Evolutionary conservation across 2,797 vertebrate species (phyloP).

Genomic region (Sphaeramia orbicularis): DNA sequence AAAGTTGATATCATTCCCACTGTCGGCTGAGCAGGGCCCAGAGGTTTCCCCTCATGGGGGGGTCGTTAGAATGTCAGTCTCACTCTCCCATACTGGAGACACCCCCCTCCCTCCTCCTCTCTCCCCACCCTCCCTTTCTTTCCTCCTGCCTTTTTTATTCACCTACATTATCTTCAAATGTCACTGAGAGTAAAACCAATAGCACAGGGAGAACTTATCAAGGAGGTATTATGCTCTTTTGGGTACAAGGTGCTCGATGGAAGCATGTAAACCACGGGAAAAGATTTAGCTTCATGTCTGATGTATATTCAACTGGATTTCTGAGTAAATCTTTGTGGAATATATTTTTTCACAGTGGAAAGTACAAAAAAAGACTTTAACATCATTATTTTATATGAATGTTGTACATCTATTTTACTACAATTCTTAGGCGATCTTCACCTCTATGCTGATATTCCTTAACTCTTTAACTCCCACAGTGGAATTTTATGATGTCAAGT

Average conservation of each 20-base stretch:
- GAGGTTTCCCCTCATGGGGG: constrained; percentile 70
- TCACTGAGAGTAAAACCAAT: constrained; percentile 64
- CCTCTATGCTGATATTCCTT: too few relatives aligned
- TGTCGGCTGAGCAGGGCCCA: constrained; percentile 58
- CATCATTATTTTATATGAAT: too few relatives aligned
- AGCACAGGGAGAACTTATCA: constrained; percentile 48
- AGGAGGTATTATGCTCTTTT: constrained; percentile 38
- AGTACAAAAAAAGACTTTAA: too few relatives aligned
- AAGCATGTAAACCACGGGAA: constrained; percentile 25
- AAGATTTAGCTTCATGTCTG: not conserved
- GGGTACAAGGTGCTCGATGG: constrained; percentile 32
- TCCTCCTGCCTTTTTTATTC: constrained; percentile 48
- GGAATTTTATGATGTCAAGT: too few relatives aligned
- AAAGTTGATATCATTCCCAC: constrained; percentile 68
- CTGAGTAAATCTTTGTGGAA: too few relatives aligned
- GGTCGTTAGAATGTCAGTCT: constrained; percentile 69
- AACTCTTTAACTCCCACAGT: too few relatives aligned
- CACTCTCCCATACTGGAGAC: constrained; percentile 30
- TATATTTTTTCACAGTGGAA: too few relatives aligned
- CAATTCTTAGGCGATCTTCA: too few relatives aligned
- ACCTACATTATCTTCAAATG: constrained; percentile 72
- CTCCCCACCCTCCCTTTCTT: constrained; percentile 15
- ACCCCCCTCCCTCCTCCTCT: constrained; percentile 18
- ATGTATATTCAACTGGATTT: not conserved
- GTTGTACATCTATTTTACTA: too few relatives aligned